Evolutionary conservation across 2,113 vertebrate genomes (phyloP).

Genomic region (Anhinga rufa): DNA sequence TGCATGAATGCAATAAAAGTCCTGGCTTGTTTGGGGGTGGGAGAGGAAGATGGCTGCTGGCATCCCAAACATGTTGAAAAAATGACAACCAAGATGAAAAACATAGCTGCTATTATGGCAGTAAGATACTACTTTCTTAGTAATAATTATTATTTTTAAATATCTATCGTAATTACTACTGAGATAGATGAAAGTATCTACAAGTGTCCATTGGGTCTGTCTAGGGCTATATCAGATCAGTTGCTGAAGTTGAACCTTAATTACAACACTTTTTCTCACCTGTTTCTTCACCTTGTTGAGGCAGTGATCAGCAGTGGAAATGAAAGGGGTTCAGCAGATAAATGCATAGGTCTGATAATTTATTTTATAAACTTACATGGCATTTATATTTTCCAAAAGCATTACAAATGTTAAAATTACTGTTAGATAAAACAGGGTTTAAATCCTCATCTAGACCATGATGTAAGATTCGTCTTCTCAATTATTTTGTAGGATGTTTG

Average conservation of each 20-base stretch:
- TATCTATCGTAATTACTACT: background rate
- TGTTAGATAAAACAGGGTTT: background rate
- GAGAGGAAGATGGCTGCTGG: background rate
- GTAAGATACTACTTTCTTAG: background rate
- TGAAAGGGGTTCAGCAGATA: background rate
- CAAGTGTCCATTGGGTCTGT: background rate
- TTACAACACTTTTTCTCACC: background rate
- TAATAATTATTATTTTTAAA: background rate
- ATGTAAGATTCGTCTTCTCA: background rate
- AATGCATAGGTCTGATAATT: background rate
- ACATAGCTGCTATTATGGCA: background rate
- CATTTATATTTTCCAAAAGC: background rate
- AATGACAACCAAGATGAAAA: background rate
- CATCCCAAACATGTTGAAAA: background rate
- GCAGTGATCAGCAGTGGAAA: background rate
- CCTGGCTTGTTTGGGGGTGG: background rate
- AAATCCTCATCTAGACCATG: background rate
- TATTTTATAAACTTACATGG: background rate
- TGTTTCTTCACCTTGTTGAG: background rate
- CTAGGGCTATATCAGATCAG: background rate
- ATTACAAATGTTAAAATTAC: background rate
- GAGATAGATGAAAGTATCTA: background rate
- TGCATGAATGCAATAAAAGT: background rate
- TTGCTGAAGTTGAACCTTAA: background rate
- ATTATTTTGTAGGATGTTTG: background rate